Base-by-base conservation (phyloP, 2,113 vertebrate genomes). In the Python bivittatus region DNA sequence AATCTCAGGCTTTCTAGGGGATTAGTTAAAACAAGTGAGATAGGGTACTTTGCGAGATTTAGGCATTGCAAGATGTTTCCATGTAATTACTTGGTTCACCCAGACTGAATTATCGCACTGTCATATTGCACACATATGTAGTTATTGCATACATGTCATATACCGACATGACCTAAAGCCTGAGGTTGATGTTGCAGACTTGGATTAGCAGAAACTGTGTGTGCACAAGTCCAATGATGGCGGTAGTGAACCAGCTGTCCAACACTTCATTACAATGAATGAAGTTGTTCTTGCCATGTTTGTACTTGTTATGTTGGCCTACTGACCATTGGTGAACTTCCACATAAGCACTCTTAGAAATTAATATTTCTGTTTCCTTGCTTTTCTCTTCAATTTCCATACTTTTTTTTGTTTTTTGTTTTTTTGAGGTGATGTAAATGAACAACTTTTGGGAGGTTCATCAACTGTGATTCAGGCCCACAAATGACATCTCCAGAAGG, bases 381-480 rank as follows among this genome's bases (percentile, higher is more conserved):
- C 89, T 92, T 72, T 17, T 93, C 84, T 88, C 42, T 22, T 23
- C 90, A 6, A 7, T 33, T 93, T 90, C 87, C 90, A 92, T 88
- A 64, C 92, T 90, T 93, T 91, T 92, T 72, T 94, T 89, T 93
- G 20, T 92, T 94, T 90, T 93, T 91, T 92, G 61, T 94, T 89
- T 93, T 23, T 92, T 94, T 83, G 4, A 92, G 60, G 72, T 94
- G 93, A 94, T 93, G 61, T 91, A 92, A 89, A 3, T 89, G 44
- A 48, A 90, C 68, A 79, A 79, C 2, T 6, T n/a, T 79, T 38
- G 6, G 68, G 38, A 79, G 64, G 17, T 72, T 72, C 48, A 48
- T 48, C 4, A 48, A 6, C 48, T 48, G 48, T 48, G 48, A 48
- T 48, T 48, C 48, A 48, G 48, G 48, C 4, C 48, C 48, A 48